Percentiles rank a stretch among this genome's conserved stretches.
Conservation (phyloP, 2,888 invertebrate species). For the Epistrophe grossulariae region DNA sequence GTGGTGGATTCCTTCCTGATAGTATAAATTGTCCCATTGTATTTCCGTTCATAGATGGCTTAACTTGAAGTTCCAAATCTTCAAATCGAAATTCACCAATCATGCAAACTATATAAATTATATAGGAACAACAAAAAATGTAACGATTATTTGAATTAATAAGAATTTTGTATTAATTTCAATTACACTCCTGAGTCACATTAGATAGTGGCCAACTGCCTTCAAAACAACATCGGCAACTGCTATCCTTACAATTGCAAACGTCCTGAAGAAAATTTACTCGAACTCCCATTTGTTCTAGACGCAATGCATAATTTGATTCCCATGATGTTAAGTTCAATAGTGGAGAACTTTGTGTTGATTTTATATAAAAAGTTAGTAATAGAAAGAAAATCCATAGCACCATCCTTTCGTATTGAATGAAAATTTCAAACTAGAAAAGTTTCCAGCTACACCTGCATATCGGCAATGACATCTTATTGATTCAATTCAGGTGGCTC, state of each 20-base stretch:
- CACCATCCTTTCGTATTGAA: conserved; percentile 53
- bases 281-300: conserved; percentile 52
- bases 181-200: conserved; percentile 49
- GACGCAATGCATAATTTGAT: conserved; percentile 33
- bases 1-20: conserved; percentile 62
- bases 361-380: conserved; percentile 27
- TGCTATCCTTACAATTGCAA: conserved; percentile 41
- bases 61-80: conserved; percentile 41
- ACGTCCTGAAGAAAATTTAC: conserved; percentile 50
- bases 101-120: conserved; percentile 49
- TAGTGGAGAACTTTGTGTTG: not conserved
- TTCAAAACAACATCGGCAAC: conserved; percentile 57
- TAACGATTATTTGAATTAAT: not conserved
- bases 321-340: conserved; percentile 18
- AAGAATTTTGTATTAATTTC: not conserved
- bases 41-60: conserved; percentile 46
- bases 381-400: conserved; percentile 40
- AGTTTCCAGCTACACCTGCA: conserved; percentile 2
- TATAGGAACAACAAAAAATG: not conserved
- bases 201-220: conserved; percentile 46
- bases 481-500: conserved; percentile 49
- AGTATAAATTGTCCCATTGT: conserved; percentile 48
- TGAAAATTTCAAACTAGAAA: conserved; percentile 42
- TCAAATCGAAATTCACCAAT: conserved; percentile 18
- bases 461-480: conserved; percentile 7